Percentiles rank a stretch among this genome's conserved stretches.
phyloP scores from a whole-genome alignment of 2,797 vertebrate genomes.

The Dipus sagitta region DNA sequence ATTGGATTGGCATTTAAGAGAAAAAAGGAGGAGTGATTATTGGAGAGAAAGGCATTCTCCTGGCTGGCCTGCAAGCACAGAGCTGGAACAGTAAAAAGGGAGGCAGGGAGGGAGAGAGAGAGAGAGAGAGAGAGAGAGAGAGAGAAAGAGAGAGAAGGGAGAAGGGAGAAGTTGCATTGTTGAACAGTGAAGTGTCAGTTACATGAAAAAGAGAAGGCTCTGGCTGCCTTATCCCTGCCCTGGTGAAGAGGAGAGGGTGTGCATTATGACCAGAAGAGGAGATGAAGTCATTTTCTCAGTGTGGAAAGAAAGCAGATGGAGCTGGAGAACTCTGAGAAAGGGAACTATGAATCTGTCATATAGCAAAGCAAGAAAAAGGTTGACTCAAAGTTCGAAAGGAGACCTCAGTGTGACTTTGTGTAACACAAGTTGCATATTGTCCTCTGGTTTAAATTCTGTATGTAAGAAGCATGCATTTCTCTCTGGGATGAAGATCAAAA shows the following conservation, averaged over 20 bases:
- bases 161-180: no score
- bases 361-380: neutral
- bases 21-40: neutral
- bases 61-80: neutral
- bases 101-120: neutral
- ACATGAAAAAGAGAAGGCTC: neutral
- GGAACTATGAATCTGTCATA: neutral
- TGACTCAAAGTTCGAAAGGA: neutral
- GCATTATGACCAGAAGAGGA: neutral
- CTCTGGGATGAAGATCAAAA: neutral
- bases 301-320: neutral
- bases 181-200: neutral
- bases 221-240: neutral
- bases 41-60: neutral
- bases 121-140: neutral
- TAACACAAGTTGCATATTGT: neutral
- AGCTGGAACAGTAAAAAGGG: neutral
- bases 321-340: neutral
- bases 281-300: neutral
- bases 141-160: no score
- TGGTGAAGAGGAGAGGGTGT: neutral
- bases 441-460: neutral
- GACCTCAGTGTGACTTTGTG: neutral
- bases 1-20: neutral
- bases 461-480: neutral